Conservation (phyloP, 2,113 vertebrate genomes). For the Ploceus nigricollis region DNA sequence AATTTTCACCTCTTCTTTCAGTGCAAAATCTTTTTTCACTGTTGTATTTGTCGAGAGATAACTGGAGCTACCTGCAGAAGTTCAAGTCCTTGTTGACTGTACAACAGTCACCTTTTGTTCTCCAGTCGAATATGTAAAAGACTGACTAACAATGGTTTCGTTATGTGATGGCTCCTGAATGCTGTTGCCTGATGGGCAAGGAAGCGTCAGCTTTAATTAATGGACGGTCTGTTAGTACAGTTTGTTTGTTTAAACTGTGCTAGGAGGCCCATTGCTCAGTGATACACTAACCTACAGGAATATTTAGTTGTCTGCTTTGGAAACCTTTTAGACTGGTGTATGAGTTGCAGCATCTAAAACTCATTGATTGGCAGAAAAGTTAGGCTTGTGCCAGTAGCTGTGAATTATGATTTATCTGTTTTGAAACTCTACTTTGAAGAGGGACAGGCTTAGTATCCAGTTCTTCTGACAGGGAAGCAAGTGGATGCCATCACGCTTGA, state of each 20-base stretch:
- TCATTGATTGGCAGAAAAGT: not conserved
- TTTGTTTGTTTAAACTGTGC: not conserved
- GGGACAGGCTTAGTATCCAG: not conserved
- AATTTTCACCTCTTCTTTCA: not conserved
- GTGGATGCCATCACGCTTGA: not conserved
- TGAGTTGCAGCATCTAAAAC: not conserved
- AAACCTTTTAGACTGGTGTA: not conserved
- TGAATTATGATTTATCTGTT: not conserved
- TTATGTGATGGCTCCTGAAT: slow-evolving; percentile 17
- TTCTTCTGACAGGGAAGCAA: not conserved
- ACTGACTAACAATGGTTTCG: slow-evolving; percentile 4
- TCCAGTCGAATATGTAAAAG: not conserved
- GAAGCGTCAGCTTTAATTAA: slow-evolving; percentile 32
- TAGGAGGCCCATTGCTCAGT: not conserved
- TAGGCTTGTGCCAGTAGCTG: not conserved
- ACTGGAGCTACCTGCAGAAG: not conserved
- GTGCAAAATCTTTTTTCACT: not conserved
- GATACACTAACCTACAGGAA: not conserved
- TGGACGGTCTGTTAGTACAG: not conserved
- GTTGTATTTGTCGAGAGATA: not conserved
- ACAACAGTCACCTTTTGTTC: slow-evolving; percentile 18
- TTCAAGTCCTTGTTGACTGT: not conserved
- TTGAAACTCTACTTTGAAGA: not conserved
- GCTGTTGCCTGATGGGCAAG: not conserved
- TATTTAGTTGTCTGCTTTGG: not conserved